Evolutionary conservation across 2,113 vertebrate species (phyloP).

Genomic region (Eurystomus gularis): DNA sequence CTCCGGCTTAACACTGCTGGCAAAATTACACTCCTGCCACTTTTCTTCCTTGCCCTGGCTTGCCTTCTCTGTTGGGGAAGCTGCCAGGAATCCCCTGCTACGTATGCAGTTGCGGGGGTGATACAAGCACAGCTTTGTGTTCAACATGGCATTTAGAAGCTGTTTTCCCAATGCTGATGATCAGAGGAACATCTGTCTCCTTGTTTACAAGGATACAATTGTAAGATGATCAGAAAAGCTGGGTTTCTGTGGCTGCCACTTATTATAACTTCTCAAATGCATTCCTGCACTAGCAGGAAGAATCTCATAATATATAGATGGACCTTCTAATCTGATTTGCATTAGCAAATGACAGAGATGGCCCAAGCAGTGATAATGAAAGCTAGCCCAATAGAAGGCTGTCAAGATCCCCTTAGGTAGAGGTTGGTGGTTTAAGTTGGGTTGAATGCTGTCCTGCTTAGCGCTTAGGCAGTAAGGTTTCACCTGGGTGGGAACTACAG

Average conservation of each 20-base stretch:
- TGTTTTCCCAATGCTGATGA: background rate
- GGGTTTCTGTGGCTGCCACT: background rate
- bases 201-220: constrained; percentile 20
- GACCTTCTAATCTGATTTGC: background rate
- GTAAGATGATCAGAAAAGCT: constrained; percentile 11
- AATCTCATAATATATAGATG: background rate
- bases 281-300: background rate
- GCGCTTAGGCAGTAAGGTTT: background rate
- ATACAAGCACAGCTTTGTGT: constrained; percentile 20
- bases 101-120: background rate
- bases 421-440: background rate
- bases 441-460: background rate
- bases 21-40: background rate
- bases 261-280: background rate
- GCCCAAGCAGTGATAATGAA: background rate
- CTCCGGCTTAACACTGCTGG: background rate
- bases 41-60: background rate
- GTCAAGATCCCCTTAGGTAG: background rate
- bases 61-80: background rate
- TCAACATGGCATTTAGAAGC: background rate
- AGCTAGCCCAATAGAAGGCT: background rate
- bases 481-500: background rate
- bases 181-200: constrained; percentile 14
- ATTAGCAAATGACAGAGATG: background rate
- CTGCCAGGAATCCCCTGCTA: constrained; percentile 28